phyloP scores from a whole-genome alignment of 2,888 invertebrate species.

The Eristalis pertinax region DNA sequence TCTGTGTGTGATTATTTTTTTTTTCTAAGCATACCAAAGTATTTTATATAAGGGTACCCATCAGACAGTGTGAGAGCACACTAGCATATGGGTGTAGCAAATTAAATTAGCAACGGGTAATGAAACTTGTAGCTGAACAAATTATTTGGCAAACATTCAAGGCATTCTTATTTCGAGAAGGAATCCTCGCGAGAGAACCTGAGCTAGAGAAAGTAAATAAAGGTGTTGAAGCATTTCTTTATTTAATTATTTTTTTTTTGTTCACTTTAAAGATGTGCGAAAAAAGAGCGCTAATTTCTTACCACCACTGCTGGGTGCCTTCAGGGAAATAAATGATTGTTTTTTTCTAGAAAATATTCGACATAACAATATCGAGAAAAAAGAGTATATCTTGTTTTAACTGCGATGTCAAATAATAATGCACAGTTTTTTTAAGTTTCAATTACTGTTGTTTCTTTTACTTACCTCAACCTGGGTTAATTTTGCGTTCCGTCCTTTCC shows the following conservation, averaged over 20 bases:
- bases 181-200: background rate
- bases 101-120: constrained; percentile 34
- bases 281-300: no score
- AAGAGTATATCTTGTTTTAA: no score
- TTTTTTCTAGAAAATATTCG: no score
- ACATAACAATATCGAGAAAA: no score
- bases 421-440: no score
- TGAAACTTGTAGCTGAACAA: constrained; percentile 39
- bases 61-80: background rate
- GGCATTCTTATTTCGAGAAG: constrained; percentile 22
- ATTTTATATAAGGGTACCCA: background rate
- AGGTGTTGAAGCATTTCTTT: constrained; percentile 6
- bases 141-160: constrained; percentile 52
- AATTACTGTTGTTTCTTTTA: no score
- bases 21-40: background rate
- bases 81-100: background rate
- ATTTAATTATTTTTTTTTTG: background rate
- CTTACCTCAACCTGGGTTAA: no score
- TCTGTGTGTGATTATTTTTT: background rate
- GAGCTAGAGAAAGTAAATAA: constrained; percentile 44
- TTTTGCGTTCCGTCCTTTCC: no score
- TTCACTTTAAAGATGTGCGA: background rate
- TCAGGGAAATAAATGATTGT: no score
- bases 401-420: no score
- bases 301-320: no score